phyloP scores from a whole-genome alignment of 2,888 invertebrate genomes.

The Hartigia nigra region DNA sequence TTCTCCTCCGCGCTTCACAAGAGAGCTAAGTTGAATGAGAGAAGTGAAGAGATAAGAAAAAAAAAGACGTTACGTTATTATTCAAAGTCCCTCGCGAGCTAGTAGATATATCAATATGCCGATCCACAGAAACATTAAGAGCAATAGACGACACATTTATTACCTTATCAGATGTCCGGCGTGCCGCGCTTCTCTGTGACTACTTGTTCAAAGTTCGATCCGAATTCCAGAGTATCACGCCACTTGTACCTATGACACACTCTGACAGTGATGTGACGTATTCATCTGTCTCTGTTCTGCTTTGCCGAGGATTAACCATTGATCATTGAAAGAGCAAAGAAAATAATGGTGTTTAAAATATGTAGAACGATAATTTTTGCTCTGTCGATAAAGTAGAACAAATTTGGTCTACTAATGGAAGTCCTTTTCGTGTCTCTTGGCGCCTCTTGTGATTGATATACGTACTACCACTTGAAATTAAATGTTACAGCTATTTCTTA shows the following conservation, averaged over 20 bases:
- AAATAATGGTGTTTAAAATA: neutral
- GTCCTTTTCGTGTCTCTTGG: neutral
- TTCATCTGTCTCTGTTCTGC: neutral
- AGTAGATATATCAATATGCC: neutral
- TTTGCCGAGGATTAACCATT: neutral
- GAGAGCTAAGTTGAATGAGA: neutral
- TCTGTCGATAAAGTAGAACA: neutral
- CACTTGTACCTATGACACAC: constrained; percentile 34
- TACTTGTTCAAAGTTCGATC: constrained; percentile 53
- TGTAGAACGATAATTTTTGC: neutral
- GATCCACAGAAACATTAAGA: neutral
- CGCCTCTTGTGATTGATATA: neutral
- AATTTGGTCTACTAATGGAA: neutral
- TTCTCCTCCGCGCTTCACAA: neutral
- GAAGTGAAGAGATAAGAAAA: neutral
- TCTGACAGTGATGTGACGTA: constrained; percentile 33
- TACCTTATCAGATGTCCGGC: neutral
- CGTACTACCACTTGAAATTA: neutral
- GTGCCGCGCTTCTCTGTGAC: neutral
- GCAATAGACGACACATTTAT: neutral
- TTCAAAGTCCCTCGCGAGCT: neutral
- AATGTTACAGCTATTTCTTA: neutral
- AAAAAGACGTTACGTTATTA: neutral
- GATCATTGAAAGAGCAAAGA: neutral
- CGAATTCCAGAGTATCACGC: constrained; percentile 48